phyloP scores from a whole-genome alignment of 2,797 vertebrate species.

The Ara ararauna region DNA sequence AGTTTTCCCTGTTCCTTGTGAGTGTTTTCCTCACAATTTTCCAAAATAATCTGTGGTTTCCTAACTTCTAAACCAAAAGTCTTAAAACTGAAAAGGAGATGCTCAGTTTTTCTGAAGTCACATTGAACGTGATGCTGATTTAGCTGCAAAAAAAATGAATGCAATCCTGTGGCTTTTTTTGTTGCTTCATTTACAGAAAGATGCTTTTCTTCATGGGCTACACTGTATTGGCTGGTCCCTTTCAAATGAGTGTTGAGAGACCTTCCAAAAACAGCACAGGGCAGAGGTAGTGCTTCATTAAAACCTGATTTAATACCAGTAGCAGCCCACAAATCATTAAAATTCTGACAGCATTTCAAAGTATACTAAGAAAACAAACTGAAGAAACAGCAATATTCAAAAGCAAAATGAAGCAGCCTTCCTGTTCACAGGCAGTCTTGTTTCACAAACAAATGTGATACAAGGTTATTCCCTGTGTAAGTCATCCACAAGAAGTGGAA shows the following conservation, averaged over 20 bases:
- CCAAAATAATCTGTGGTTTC: fast-evolving
- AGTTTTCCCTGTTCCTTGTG: neutral
- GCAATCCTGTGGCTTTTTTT: neutral
- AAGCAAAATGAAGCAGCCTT: neutral
- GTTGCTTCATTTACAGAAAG: neutral
- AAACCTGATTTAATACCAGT: neutral
- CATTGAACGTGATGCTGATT: neutral
- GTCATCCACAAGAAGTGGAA: neutral
- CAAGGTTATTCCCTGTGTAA: neutral
- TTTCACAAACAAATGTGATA: neutral
- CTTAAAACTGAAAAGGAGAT: neutral
- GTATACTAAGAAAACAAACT: neutral
- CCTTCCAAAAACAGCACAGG: neutral
- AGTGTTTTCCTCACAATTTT: neutral
- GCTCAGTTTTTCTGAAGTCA: neutral
- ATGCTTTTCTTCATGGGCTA: neutral
- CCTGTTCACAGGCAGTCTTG: neutral
- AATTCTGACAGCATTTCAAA: neutral
- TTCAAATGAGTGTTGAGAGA: neutral
- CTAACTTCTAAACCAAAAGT: neutral
- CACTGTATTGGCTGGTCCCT: neutral
- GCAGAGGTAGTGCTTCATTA: neutral
- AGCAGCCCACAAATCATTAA: neutral
- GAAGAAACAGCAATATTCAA: neutral
- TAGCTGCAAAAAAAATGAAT: neutral